A percentile compares a stretch with the other conserved stretches of the same genome.
These are phyloP conservation scores for Misgurnus mizolepis DNA, from an alignment of 2,113 vertebrate species.

Conservation along the genomic window DNA sequence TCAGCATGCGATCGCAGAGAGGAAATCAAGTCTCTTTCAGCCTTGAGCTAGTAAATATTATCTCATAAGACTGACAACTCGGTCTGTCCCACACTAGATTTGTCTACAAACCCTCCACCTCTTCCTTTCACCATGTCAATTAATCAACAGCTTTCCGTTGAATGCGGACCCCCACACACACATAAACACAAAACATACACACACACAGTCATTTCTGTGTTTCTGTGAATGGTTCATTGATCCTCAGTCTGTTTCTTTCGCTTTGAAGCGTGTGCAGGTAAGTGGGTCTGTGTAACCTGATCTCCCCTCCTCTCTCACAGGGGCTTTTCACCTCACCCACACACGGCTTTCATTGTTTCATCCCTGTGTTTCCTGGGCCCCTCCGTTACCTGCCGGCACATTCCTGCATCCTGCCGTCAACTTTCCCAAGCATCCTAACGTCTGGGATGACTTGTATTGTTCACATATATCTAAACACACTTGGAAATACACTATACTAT, in stretches of 20 bases:
- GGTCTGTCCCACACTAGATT: slow-evolving; percentile 48
- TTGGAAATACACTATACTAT: background rate
- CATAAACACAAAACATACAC: slow-evolving; percentile 22
- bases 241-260: slow-evolving; percentile 33
- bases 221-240: slow-evolving; percentile 68
- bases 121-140: slow-evolving; percentile 59
- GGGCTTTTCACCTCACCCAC: slow-evolving; percentile 38
- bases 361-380: slow-evolving; percentile 68
- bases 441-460: slow-evolving; percentile 33
- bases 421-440: slow-evolving; percentile 47
- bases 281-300: slow-evolving; percentile 65
- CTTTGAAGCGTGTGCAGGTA: slow-evolving; percentile 67
- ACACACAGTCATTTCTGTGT: slow-evolving; percentile 54
- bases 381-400: slow-evolving; percentile 69
- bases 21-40: slow-evolving; percentile 1
- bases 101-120: slow-evolving; percentile 55
- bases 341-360: slow-evolving; percentile 48
- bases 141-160: slow-evolving; percentile 56
- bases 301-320: slow-evolving; percentile 51
- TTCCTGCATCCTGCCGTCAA: slow-evolving; percentile 65
- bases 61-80: slow-evolving; percentile 35
- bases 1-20: background rate
- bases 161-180: slow-evolving; percentile 21
- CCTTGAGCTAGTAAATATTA: slow-evolving; percentile 31
- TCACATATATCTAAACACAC: background rate